Percentiles rank a stretch among this genome's conserved stretches.
Conservation (phyloP, 2,888 invertebrate genomes). For the Lasioglossum malachurum region DNA sequence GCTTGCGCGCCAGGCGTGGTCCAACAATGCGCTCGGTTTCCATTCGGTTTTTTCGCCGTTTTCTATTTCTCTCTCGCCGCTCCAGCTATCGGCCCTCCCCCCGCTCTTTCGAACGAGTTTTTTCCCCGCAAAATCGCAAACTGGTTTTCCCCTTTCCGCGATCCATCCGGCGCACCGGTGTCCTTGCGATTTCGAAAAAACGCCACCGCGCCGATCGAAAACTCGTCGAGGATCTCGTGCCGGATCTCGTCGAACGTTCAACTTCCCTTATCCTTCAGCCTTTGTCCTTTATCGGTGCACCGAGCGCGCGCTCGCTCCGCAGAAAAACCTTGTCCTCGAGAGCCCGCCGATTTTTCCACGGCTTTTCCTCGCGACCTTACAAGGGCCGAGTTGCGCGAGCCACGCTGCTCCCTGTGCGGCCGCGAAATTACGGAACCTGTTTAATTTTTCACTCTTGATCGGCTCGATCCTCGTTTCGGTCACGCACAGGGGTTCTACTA, state of each 20-base stretch:
- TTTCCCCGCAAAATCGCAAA: conserved; percentile 10
- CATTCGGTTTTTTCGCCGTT: conserved; percentile 13
- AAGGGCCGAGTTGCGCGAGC: neutral
- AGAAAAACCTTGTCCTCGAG: conserved; percentile 5
- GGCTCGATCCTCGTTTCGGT: neutral
- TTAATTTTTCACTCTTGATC: neutral
- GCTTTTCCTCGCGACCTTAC: neutral
- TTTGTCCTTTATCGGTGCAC: neutral
- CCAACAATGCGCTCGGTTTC: conserved; percentile 36
- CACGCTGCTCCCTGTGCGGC: neutral
- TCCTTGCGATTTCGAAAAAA: conserved; percentile 23
- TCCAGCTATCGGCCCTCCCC: neutral
- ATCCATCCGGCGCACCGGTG: neutral
- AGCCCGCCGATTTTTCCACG: neutral
- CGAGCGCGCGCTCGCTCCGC: neutral
- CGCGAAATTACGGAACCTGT: neutral
- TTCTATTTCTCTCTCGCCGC: neutral
- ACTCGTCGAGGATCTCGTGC: neutral
- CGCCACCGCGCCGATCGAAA: neutral
- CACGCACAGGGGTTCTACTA: neutral
- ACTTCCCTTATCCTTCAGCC: neutral
- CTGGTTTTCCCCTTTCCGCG: conserved; percentile 38
- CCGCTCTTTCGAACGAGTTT: neutral
- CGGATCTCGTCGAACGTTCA: conserved; percentile 4
- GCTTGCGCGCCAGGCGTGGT: conserved; percentile 15